phyloP scores from a whole-genome alignment of 2,888 invertebrate genomes.

The Miltochrista miniata region DNA sequence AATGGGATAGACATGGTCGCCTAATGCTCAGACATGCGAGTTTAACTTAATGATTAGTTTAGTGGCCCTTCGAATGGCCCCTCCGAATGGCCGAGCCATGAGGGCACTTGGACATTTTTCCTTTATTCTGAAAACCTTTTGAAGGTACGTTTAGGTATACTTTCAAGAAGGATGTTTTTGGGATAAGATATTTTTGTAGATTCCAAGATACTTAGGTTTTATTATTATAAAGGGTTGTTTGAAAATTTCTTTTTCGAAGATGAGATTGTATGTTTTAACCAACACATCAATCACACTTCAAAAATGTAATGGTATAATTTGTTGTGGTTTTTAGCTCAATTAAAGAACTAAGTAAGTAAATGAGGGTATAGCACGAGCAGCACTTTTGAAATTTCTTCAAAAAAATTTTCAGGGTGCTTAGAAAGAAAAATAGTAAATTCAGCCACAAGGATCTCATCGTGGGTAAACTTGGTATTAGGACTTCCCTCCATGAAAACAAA shows the following conservation, averaged over 20 bases:
- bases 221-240: not conserved
- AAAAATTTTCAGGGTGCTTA: too few species aligned
- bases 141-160: slow-evolving; percentile 9
- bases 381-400: too few species aligned
- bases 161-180: not conserved
- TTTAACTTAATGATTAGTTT: slow-evolving; percentile 56
- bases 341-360: too few species aligned
- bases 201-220: not conserved
- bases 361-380: too few species aligned
- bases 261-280: too few species aligned
- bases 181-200: slow-evolving; percentile 3
- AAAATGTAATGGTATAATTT: too few species aligned
- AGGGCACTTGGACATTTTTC: slow-evolving; percentile 33
- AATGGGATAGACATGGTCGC: slow-evolving; percentile 40
- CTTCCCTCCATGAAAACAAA: too few species aligned
- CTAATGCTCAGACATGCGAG: slow-evolving; percentile 46
- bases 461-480: too few species aligned
- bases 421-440: too few species aligned
- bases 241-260: not conserved
- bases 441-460: too few species aligned
- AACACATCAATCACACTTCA: too few species aligned
- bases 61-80: slow-evolving; percentile 28
- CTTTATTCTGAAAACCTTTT: slow-evolving; percentile 12
- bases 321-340: too few species aligned
- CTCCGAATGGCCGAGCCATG: slow-evolving; percentile 26